A percentile compares a stretch with the other conserved stretches of the same genome.
Evolutionary conservation across 2,113 vertebrate genomes (phyloP).

Genomic region (Python bivittatus): DNA sequence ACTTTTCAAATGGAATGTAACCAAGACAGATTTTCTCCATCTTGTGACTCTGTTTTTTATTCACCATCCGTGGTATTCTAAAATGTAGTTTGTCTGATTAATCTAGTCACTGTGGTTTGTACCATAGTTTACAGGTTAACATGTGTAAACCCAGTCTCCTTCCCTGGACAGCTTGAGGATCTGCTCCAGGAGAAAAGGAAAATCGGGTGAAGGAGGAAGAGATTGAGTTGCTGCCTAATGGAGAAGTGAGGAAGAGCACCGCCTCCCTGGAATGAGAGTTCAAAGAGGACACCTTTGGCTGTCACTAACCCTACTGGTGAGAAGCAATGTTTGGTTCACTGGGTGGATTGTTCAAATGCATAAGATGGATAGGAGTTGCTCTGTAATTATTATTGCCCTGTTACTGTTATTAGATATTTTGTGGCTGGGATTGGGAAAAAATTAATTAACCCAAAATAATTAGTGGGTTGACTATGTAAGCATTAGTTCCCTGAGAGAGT

Average conservation of each 20-base stretch:
- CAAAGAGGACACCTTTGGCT: background rate
- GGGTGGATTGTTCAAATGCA: background rate
- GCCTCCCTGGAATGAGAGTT: background rate
- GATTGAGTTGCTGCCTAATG: background rate
- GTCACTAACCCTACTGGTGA: background rate
- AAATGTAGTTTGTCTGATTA: background rate
- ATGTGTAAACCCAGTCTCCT: background rate
- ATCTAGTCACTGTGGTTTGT: background rate
- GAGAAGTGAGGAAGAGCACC: background rate
- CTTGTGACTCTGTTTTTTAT: background rate
- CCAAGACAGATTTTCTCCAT: no score
- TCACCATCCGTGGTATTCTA: background rate
- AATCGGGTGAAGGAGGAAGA: background rate
- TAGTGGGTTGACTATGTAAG: background rate
- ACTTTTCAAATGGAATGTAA: background rate
- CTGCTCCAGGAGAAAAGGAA: background rate
- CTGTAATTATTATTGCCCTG: background rate
- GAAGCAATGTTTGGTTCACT: background rate
- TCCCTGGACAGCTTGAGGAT: background rate
- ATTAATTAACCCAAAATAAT: background rate
- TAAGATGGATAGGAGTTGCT: background rate
- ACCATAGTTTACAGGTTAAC: background rate
- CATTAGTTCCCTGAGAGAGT: background rate
- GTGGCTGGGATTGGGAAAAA: background rate
- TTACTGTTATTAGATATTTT: background rate